Percentiles rank a stretch among this genome's conserved stretches.
Evolutionary conservation across 2,888 invertebrate genomes (phyloP).

Genomic region (Psylliodes chrysocephalus): DNA sequence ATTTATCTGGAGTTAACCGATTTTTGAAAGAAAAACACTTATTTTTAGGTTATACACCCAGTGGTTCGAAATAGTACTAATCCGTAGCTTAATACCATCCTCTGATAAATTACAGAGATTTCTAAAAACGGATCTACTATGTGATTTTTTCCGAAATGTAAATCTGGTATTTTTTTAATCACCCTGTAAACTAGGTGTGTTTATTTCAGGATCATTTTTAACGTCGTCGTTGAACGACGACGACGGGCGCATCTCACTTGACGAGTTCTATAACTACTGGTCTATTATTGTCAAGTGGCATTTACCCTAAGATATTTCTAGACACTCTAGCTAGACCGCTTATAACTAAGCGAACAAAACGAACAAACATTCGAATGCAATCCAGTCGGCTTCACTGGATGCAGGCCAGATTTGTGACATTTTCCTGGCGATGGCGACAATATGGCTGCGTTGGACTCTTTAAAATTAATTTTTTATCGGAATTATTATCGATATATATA

Average conservation of each 20-base stretch:
- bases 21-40: too few relatives aligned
- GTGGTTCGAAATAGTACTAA: too few relatives aligned
- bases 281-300: conserved; percentile 56
- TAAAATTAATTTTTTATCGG: neutral
- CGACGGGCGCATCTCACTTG: conserved; percentile 19
- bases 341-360: conserved; percentile 38
- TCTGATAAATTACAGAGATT: too few relatives aligned
- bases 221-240: neutral
- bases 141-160: too few relatives aligned
- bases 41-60: too few relatives aligned
- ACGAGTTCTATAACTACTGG: conserved; percentile 36
- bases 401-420: conserved; percentile 61
- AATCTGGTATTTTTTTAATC: neutral
- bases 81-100: too few relatives aligned
- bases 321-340: conserved; percentile 57
- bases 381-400: conserved; percentile 59
- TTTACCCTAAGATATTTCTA: conserved; percentile 64
- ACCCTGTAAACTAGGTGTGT: conserved; percentile 19
- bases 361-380: conserved; percentile 51
- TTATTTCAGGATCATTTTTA: conserved; percentile 27
- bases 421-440: conserved; percentile 48
- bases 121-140: too few relatives aligned
- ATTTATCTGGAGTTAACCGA: too few relatives aligned
- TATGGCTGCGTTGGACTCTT: conserved; percentile 29
- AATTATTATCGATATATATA: too few relatives aligned